Conservation (phyloP, 2,797 vertebrate species). For the Gymnoscopelus braueri region DNA sequence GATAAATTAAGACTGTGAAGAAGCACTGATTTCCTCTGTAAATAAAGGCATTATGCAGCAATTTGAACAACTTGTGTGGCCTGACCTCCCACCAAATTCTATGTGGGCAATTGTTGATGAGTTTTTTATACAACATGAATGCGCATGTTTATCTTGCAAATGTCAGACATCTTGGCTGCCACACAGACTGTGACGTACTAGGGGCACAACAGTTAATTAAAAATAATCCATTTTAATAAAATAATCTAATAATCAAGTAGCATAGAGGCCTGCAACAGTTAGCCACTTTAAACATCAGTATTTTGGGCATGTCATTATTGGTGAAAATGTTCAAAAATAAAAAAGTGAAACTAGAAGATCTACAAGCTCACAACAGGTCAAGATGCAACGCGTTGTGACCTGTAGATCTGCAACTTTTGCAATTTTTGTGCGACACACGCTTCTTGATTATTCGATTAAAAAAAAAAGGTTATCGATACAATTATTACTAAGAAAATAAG, state of each 20-base stretch:
- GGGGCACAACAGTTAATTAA: too few species aligned
- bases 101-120: slow-evolving; percentile 47
- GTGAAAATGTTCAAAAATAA: too few species aligned
- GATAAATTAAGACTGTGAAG: slow-evolving; percentile 38
- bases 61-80: slow-evolving; percentile 61
- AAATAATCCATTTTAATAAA: too few species aligned
- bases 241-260: not conserved
- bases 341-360: too few species aligned
- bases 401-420: too few species aligned
- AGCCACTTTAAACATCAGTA: not conserved
- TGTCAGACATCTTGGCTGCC: slow-evolving; percentile 36
- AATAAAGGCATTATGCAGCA: slow-evolving; percentile 41
- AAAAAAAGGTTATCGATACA: too few species aligned
- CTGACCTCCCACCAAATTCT: slow-evolving; percentile 37
- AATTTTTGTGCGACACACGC: too few species aligned
- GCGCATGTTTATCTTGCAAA: slow-evolving; percentile 50
- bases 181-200: slow-evolving; percentile 4
- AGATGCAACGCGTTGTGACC: too few species aligned
- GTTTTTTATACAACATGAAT: slow-evolving; percentile 46
- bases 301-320: too few species aligned
- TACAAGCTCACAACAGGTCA: too few species aligned
- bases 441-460: too few species aligned
- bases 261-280: not conserved
- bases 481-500: too few species aligned
- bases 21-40: slow-evolving; percentile 37